Evolutionary conservation across 2,113 vertebrate genomes (phyloP), one percentile per base, ranked within the genome.

Genomic region (Ranitomeya imitator): DNA sequence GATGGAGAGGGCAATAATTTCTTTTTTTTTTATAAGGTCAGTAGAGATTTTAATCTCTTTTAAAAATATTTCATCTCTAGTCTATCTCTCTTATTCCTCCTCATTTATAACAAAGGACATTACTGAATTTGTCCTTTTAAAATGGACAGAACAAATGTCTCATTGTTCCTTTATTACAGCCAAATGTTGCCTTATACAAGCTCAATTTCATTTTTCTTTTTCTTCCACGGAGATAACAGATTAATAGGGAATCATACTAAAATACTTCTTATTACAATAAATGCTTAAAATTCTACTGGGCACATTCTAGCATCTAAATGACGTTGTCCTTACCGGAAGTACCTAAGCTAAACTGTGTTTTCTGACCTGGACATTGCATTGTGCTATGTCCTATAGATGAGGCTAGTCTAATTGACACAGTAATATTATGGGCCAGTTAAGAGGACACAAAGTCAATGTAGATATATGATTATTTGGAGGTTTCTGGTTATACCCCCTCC

Each of bases 1-100:
- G 74, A 54, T 52, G 76, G n/a, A 88, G 51, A 69, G 77, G 87
- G 84, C 80, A 83, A 76, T 88, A 69, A 83, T 54, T 88, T 89
- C 9, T n/a, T 88, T 78, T 74, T 74, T 83, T 77, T 88, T 76
- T 31, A 59, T 79, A 79, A 85, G 81, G 87, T 89, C 81, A 89
- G 19, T 67, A 45, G 61, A 85, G 74, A 89, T 89, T 89, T 89
- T 83, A 74, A 89, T 89, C 82, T 67, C 51, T 85, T 85, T 89
- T 82, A 45, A 85, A 83, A 83, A 73, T 83, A 76, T 78, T 85
- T 85, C 59, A 79, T 84, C 87, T 85, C 52, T 59, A 59, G 82
- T 69, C 82, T 59, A n/a, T 69, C 74, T 79, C 61, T 45, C 61
- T 59, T 85, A 79, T 85, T 89, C 74, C 60, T 65, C 81, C 82